Evolutionary conservation across 1,140 invertebrate species (phyloP).

Genomic region (Drosophila santomea): DNA sequence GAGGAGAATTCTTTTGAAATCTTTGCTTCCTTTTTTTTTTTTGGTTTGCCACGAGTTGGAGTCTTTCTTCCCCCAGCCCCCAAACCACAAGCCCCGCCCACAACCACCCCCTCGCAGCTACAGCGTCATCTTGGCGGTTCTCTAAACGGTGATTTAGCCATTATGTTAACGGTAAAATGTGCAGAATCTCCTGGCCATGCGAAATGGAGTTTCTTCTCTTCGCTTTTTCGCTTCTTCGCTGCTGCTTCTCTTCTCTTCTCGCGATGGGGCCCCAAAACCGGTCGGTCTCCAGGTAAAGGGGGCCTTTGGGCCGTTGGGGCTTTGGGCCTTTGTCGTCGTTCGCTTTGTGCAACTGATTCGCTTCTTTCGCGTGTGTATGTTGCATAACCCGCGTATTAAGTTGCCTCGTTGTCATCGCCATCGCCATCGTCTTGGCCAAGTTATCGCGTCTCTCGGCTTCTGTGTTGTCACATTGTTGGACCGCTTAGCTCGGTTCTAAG

Average conservation of each 20-base stretch:
- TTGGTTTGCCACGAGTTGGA: constrained; percentile 18
- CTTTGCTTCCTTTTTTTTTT: constrained; percentile 4
- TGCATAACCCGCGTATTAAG: constrained; percentile 50
- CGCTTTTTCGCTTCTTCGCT: too few relatives aligned
- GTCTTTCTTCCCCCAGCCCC: too few relatives aligned
- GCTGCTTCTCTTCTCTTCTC: background rate
- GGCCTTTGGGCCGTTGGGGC: background rate
- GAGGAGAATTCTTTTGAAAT: constrained; percentile 51
- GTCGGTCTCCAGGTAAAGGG: constrained; percentile 36
- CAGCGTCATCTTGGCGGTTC: constrained; percentile 58
- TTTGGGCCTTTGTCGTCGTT: constrained; percentile 16
- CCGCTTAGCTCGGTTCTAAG: constrained; percentile 33
- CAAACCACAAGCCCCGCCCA: background rate
- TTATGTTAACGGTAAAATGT: constrained; percentile 79
- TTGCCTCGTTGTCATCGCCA: constrained; percentile 45
- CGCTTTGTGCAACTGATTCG: constrained; percentile 52
- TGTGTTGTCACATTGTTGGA: constrained; percentile 32
- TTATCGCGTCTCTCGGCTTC: constrained; percentile 18
- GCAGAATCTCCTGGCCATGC: constrained; percentile 64
- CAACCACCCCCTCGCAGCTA: constrained; percentile 15
- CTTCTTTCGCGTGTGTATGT: constrained; percentile 15
- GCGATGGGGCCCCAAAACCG: constrained; percentile 18
- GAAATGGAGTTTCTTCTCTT: constrained; percentile 48
- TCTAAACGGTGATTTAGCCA: constrained; percentile 83
- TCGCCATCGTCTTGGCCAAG: constrained; percentile 30